These are phyloP conservation scores for Rhagium mordax DNA, from an alignment of 2,888 invertebrate species.

Conservation along the genomic window DNA sequence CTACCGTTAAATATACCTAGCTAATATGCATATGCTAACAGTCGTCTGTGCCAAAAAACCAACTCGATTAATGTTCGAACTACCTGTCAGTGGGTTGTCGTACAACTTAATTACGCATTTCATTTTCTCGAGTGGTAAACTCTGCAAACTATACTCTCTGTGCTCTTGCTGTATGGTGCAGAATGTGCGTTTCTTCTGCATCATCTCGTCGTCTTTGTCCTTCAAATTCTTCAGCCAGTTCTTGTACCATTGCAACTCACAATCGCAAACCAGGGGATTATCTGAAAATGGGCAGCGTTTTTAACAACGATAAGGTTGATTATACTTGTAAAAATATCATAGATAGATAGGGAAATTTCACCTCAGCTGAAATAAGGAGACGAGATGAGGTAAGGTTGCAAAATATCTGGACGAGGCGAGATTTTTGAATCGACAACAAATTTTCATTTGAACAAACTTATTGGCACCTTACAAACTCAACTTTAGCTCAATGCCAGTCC, in stretches of 20 bases:
- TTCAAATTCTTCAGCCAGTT: constrained; percentile 84
- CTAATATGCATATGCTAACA: constrained; percentile 51
- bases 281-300: constrained; percentile 72
- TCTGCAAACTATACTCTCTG: constrained; percentile 86
- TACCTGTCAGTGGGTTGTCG: constrained; percentile 42
- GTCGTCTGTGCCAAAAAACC: constrained; percentile 51
- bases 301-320: too few species aligned
- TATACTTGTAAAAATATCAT: too few species aligned
- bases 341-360: too few species aligned
- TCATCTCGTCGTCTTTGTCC: constrained; percentile 89
- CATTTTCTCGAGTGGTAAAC: constrained; percentile 87
- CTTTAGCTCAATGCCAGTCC: too few species aligned
- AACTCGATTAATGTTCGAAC: constrained; percentile 34
- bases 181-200: constrained; percentile 88
- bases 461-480: too few species aligned
- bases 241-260: constrained; percentile 91
- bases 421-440: too few species aligned
- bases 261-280: constrained; percentile 90
- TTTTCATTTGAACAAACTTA: too few species aligned
- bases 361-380: too few species aligned
- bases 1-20: constrained; percentile 56
- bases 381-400: too few species aligned
- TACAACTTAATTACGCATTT: constrained; percentile 81
- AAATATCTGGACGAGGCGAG: too few species aligned
- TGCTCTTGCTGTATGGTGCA: constrained; percentile 88